Conservation (phyloP, 30 jellyfish, hydroid and myxozoan genomes). For the Turritopsis dohrnii region DNA sequence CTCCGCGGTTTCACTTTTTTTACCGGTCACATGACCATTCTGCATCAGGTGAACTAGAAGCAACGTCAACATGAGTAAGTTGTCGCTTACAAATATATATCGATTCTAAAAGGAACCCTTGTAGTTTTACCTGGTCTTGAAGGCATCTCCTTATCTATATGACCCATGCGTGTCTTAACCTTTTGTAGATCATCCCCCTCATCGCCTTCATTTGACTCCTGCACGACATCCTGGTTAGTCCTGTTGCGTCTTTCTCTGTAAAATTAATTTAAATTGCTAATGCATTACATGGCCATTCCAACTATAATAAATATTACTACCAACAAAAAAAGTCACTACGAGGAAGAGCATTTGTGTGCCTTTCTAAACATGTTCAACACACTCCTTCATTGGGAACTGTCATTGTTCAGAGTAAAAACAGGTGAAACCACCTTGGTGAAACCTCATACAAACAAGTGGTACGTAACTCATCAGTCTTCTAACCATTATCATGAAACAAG, state of each 20-base stretch:
- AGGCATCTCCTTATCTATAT: constrained; percentile 44
- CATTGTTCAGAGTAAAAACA: too few relatives aligned
- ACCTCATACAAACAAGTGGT: too few relatives aligned
- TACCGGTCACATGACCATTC: constrained; percentile 29
- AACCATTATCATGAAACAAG: too few relatives aligned
- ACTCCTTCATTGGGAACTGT: too few relatives aligned
- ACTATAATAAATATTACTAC: not conserved
- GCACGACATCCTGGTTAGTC: not conserved
- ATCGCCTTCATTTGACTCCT: not conserved
- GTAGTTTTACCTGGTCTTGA: constrained; percentile 22
- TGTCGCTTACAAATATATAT: not conserved
- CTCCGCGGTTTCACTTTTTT: constrained; percentile 29
- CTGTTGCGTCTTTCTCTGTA: constrained; percentile 6
- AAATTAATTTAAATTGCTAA: not conserved
- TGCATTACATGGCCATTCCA: not conserved
- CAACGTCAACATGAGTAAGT: not conserved
- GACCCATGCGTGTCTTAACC: constrained; percentile 34
- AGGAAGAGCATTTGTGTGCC: too few relatives aligned
- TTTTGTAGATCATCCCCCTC: constrained; percentile 17
- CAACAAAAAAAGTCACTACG: too few relatives aligned
- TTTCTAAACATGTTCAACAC: too few relatives aligned
- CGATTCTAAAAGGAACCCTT: not conserved
- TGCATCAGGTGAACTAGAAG: constrained; percentile 29
- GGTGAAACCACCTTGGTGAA: too few relatives aligned
- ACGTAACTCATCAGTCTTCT: too few relatives aligned